These are phyloP conservation scores for Crepidodera aurea DNA, from an alignment of 2,888 invertebrate genomes.

Conservation along the genomic window DNA sequence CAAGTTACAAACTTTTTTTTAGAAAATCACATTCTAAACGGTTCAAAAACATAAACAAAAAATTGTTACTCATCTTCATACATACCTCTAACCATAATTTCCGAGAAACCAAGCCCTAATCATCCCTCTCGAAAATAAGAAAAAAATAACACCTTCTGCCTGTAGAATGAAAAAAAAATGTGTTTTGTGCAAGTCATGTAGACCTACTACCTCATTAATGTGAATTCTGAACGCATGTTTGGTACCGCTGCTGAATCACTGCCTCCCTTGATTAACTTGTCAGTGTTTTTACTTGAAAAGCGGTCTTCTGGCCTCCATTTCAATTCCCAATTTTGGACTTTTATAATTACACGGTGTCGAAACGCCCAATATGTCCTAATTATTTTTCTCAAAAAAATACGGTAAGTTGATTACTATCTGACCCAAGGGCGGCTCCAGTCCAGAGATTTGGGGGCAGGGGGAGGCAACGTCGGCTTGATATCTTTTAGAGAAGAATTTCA, in stretches of 20 bases:
- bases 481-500: no score
- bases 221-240: slow-evolving; percentile 59
- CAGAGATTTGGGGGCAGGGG: no score
- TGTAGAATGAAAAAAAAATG: slow-evolving; percentile 3
- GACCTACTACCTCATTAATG: slow-evolving; percentile 55
- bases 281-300: slow-evolving; percentile 60
- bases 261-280: slow-evolving; percentile 60
- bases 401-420: no score
- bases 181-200: slow-evolving; percentile 11
- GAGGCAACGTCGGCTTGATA: no score
- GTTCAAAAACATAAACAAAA: no score
- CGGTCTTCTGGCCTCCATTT: slow-evolving; percentile 46
- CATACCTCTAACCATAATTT: slow-evolving; percentile 18
- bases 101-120: slow-evolving; percentile 14
- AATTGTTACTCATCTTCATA: no score
- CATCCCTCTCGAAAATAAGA: slow-evolving; percentile 4
- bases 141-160: slow-evolving; percentile 8
- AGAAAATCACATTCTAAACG: no score
- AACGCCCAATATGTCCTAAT: neutral
- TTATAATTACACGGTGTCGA: slow-evolving; percentile 52
- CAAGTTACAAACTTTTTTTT: no score
- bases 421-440: no score
- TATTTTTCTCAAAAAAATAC: no score
- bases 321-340: slow-evolving; percentile 47
- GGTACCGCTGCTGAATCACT: slow-evolving; percentile 56